Base-by-base conservation (phyloP, 2,797 vertebrate species). In the Paramormyrops hopkinsi region DNA sequence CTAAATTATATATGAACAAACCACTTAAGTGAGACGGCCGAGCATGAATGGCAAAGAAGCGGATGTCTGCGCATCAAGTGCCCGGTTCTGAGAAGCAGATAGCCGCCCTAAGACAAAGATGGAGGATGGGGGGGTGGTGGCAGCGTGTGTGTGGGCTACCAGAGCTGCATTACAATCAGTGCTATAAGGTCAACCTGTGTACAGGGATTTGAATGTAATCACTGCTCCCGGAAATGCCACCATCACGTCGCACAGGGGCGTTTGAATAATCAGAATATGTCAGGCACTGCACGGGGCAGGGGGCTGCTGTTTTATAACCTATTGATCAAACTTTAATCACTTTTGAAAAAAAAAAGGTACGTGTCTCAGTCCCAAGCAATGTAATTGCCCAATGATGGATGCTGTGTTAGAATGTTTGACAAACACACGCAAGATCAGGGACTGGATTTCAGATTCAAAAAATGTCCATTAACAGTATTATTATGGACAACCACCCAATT, bases 111-210 rank as follows among this genome's bases (percentile, higher is more conserved):
- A 29, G 50, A 33, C 14, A 59, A 25, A 83, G 51, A 29, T 14
- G 53, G 76, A 48, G 51, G 25, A 54, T n/a, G 86, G 37, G 17
- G 33, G 56, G 14, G 56, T 4, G 44, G 8, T 85, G 83, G 56
- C 4, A 33, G 29, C 29, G 29, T 29, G 29, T 29, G 69, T 19
- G 4, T 12, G 44, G 91, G 73, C 56, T 89, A 92, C 89, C 89
- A 59, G 89, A 89, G 89, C 88, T 92, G 95, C 95, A 95, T 95
- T 94, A 92, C 94, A 95, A 95, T 94, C 92, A 94, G 91, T 92
- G 93, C 92, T 92, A 92, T 95, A 95, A 95, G 94, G 95, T 95
- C 94, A 90, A 54, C 22, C 51, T 86, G 86, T 84, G 88, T 87
- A 69, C n/a, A 51, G 89, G 86, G 91, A 56, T 37, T 8, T 62